Base-by-base conservation (phyloP, 2,888 invertebrate species). In the Rhagium mordax region DNA sequence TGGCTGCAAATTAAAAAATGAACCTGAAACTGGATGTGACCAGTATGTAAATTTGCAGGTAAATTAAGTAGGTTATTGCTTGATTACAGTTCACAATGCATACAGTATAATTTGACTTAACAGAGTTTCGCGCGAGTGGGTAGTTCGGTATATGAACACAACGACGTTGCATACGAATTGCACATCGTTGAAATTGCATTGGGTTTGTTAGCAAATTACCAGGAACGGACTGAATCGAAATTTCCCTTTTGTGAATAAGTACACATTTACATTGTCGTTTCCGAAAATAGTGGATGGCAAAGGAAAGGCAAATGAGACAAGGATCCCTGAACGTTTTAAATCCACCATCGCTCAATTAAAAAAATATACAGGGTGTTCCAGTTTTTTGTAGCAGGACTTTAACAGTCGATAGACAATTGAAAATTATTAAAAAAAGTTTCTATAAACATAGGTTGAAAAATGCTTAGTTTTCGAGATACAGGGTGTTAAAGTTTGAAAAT, bases 131-230 rank as follows among this genome's bases (percentile, higher is more conserved):
- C 78, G 75, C 78, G 77, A 81, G 79, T 79, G 78, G 81, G 80
- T 81, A 82, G 81, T 83, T 84, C 79, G 75, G 71, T 79, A 74
- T 80, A 76, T 71, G 79, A 79, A 81, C 80, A 79, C 78, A 74
- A 78, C 77, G 74, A 80, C 78, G 81, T 79, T 83, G 85, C 84
- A 85, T 84, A 84, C 81, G 81, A 85, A 84, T 84, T 81, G 82
- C 82, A 76, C 80, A 82, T 85, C 72, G 66, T 68, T 73, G 72
- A 72, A 79, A 81, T 79, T 78, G 76, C 78, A 74, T 74, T 70
- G 64, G 68, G 75, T 73, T 74, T 72, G 59, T 41, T 59, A 33
- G 66, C 65, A 60, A 65, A 70, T 71, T 64, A 47, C 53, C 74
- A 74, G 74, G 72, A 13, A 33, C 72, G 74, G 67, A 48, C 67